These are phyloP conservation scores for Ciconia maguari DNA, from an alignment of 2,113 vertebrate genomes.

Conservation along the genomic window DNA sequence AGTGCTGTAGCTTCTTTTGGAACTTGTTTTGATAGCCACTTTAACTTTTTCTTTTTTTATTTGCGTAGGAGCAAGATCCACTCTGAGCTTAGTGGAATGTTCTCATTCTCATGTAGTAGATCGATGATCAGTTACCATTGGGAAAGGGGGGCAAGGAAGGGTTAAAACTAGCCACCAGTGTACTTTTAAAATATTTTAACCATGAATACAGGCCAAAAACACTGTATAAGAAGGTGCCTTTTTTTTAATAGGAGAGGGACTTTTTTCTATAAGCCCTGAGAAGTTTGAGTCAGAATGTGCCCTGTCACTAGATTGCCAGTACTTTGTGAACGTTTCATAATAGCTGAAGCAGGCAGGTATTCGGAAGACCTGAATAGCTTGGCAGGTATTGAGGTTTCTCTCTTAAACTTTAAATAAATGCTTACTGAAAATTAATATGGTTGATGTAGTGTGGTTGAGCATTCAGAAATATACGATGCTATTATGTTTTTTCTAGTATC, in stretches of 20 bases:
- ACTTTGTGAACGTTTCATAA: background rate
- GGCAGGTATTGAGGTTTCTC: background rate
- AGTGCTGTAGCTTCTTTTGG: background rate
- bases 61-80: background rate
- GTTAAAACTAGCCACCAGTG: background rate
- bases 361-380: background rate
- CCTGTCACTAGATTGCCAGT: background rate
- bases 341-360: background rate
- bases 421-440: background rate
- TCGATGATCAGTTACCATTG: background rate
- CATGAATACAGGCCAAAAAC: no score
- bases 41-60: background rate
- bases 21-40: background rate
- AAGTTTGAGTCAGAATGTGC: background rate
- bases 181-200: background rate
- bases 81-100: background rate
- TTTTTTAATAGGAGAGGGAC: background rate
- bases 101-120: background rate
- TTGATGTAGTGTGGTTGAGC: background rate
- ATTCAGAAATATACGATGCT: background rate
- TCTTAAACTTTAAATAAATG: background rate
- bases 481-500: background rate
- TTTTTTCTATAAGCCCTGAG: background rate
- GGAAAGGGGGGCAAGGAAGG: background rate
- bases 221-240: background rate